Evolutionary conservation across 2,888 invertebrate species (phyloP), one percentile per base, ranked within the genome.

Genomic region (Antheraea yamamai): DNA sequence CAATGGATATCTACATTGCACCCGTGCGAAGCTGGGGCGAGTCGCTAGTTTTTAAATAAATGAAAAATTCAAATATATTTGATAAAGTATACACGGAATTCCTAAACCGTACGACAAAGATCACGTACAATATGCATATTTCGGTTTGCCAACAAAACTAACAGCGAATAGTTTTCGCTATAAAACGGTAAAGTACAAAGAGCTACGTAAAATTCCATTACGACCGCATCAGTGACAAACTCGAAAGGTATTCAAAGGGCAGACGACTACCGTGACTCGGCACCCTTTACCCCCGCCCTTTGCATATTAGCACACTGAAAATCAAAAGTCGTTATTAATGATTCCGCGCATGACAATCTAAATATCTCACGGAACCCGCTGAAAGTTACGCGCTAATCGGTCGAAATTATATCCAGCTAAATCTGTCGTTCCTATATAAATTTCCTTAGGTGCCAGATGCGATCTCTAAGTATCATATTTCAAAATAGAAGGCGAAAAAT

Each of bases 261-360:
- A 86, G 88, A 84, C 85, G 85, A 89, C 87, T 89, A 83, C 85
- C 89, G 84, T 91, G 92, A 92, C 92, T 87, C 84, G 86, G 92
- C 92, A 89, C 92, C 92, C 92, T 91, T 91, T 88, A 84, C 87
- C 81, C 88, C 85, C 89, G 86, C 92, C 91, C 93, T 90, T 86
- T 90, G 92, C 92, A 92, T 94, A 94, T 93, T 92, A 93, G 91
- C 92, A 87, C 86, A 91, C 92, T 91, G 90, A 92, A 94, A 95
- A 95, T 94, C 94, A 94, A 92, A 94, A 94, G 89, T 93, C 91
- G 90, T 87, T 92, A 94, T 94, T 95, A 95, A 95, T 94, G 94
- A 92, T 92, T 90, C 85, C 79, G 80, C 89, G 88, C 83, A 92
- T 94, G 95, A 95, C 93, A 92, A 91, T 93, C 93, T 92, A 93